Evolutionary conservation across 1,140 invertebrate genomes (phyloP).

Genomic region (Meloidogyne hapla): DNA sequence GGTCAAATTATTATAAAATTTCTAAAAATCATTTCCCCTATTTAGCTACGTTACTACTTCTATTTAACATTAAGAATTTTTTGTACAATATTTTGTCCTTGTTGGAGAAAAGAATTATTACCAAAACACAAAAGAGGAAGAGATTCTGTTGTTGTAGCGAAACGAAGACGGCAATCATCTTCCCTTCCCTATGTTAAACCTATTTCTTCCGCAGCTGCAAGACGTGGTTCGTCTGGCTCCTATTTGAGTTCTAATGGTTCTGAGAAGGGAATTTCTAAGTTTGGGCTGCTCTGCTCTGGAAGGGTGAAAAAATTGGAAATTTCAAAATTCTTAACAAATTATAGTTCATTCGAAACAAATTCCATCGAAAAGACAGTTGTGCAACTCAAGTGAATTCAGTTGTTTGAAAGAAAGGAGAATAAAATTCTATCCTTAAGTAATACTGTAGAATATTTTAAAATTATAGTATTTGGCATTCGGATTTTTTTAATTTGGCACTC

Average conservation of each 20-base stretch:
- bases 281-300: not conserved
- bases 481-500: too few relatives aligned
- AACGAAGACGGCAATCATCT: not conserved
- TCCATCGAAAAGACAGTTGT: not conserved
- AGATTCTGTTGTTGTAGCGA: constrained; percentile 14
- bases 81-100: constrained; percentile 42
- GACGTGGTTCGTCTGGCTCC: constrained; percentile 16
- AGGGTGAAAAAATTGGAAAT: not conserved
- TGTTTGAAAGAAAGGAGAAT: not conserved
- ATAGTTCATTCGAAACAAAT: not conserved
- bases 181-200: not conserved
- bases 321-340: not conserved
- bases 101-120: constrained; percentile 15
- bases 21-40: not conserved
- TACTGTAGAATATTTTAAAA: too few relatives aligned
- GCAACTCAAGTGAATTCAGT: not conserved
- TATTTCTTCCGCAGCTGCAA: not conserved
- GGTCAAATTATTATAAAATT: constrained; percentile 20
- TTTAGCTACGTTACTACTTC: constrained; percentile 44
- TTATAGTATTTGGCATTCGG: too few relatives aligned
- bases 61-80: constrained; percentile 24
- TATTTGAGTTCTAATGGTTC: constrained; percentile 23
- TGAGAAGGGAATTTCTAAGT: not conserved
- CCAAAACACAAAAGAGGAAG: not conserved
- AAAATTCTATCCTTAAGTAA: too few relatives aligned